Percentiles rank a stretch among this genome's conserved stretches.
Conservation (phyloP, 2,888 invertebrate genomes). For the Cinara cedri region DNA sequence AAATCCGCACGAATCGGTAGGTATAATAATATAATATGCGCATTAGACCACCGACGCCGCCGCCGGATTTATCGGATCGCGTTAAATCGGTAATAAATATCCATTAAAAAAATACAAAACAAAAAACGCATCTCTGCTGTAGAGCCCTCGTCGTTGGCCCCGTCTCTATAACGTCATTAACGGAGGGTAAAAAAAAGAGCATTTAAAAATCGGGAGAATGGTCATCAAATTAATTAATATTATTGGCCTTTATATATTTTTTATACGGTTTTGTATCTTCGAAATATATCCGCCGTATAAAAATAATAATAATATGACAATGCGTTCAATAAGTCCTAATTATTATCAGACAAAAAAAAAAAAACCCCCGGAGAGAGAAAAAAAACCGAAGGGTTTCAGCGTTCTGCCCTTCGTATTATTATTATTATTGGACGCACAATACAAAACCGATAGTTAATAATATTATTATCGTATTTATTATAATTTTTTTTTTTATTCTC, state of each 20-base stretch:
- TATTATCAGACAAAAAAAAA: not conserved
- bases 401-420: too few relatives aligned
- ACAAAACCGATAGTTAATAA: too few relatives aligned
- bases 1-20: too few relatives aligned
- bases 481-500: too few relatives aligned
- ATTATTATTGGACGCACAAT: too few relatives aligned
- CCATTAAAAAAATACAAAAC: constrained; percentile 4
- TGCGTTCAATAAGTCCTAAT: constrained; percentile 13
- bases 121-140: not conserved
- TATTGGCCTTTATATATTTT: constrained; percentile 14
- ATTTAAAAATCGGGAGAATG: constrained; percentile 6
- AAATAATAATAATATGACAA: not conserved
- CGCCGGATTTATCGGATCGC: constrained; percentile 13
- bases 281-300: not conserved
- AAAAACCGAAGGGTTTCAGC: not conserved
- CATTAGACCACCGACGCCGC: not conserved
- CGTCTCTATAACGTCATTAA: constrained; percentile 21
- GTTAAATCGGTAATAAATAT: constrained; percentile 35
- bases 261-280: not conserved
- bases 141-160: not conserved
- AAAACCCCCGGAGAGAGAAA: not conserved
- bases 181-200: not conserved
- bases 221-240: constrained; percentile 16
- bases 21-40: not conserved
- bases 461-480: not conserved